Percentiles rank a stretch among this genome's conserved stretches.
Evolutionary conservation across 1,140 invertebrate species (phyloP).

Genomic region (Heliconius nattereri): DNA sequence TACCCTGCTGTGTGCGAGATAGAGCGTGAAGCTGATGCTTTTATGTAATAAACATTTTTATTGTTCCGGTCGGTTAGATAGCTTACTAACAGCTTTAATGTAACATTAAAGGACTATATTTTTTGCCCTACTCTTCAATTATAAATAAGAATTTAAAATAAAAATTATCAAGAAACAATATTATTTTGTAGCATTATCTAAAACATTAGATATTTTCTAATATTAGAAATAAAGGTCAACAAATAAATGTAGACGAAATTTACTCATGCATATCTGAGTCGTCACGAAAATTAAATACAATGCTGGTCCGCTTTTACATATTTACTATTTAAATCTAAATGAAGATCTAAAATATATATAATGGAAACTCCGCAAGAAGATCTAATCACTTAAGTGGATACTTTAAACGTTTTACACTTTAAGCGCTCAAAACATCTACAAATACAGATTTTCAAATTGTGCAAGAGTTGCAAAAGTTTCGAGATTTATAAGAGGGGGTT

Average conservation of each 20-base stretch:
- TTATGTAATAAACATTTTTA: no score
- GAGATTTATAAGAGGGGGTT: constrained; percentile 22
- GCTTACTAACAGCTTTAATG: no score
- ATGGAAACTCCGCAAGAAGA: neutral
- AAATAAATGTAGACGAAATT: neutral
- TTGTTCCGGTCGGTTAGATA: no score
- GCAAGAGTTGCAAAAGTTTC: neutral
- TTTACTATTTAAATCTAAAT: neutral
- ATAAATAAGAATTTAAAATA: no score
- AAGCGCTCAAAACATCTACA: constrained; percentile 9
- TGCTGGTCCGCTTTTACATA: neutral
- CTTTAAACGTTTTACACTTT: constrained; percentile 13
- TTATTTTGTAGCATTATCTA: no score
- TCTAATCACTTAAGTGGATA: constrained; percentile 5
- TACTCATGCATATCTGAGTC: neutral
- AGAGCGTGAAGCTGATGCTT: no score
- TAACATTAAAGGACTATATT: no score
- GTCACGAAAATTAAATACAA: neutral
- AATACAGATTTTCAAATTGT: constrained; percentile 9
- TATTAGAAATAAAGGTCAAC: neutral
- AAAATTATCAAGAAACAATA: no score
- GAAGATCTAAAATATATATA: neutral
- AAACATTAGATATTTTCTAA: no score
- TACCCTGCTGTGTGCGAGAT: no score
- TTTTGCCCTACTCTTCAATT: no score